Conservation (phyloP, 1,140 invertebrate species). For the Mercenaria mercenaria region DNA sequence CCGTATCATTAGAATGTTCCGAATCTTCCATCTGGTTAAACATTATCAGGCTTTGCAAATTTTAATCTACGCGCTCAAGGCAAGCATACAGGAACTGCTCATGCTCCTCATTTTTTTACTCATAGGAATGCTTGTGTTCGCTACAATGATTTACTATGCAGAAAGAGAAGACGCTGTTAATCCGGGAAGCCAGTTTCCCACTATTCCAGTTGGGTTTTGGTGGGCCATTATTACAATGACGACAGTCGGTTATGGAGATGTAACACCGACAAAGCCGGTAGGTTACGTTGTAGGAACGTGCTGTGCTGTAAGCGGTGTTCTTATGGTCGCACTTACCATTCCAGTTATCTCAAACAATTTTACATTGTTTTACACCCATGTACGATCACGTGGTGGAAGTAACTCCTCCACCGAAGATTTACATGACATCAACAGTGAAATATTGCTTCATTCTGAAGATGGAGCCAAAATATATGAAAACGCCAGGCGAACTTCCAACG, state of each 20-base stretch:
- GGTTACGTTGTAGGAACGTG: slow-evolving; percentile 87
- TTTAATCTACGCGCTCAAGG: slow-evolving; percentile 82
- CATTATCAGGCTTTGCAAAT: slow-evolving; percentile 83
- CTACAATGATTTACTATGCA: slow-evolving; percentile 98
- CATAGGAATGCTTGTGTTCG: slow-evolving; percentile 98
- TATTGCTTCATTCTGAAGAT: slow-evolving; percentile 58
- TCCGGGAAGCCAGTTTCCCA: slow-evolving; percentile 78
- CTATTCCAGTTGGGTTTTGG: slow-evolving; percentile 87
- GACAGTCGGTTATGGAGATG: slow-evolving; percentile 87
- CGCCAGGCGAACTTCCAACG: slow-evolving; percentile 74
- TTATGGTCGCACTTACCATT: slow-evolving; percentile 83
- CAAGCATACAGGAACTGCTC: slow-evolving; percentile 83
- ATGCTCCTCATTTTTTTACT: slow-evolving; percentile 98
- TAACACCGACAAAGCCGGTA: slow-evolving; percentile 77
- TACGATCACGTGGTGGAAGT: slow-evolving; percentile 74
- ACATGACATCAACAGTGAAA: slow-evolving; percentile 49
- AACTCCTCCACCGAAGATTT: slow-evolving; percentile 29
- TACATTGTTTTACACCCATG: slow-evolving; percentile 83
- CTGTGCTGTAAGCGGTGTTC: slow-evolving; percentile 81
- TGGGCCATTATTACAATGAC: slow-evolving; percentile 89
- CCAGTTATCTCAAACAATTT: slow-evolving; percentile 85
- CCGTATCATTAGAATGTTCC: slow-evolving; percentile 83
- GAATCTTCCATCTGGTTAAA: slow-evolving; percentile 83
- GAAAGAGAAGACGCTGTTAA: slow-evolving; percentile 89
- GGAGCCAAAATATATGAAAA: slow-evolving; percentile 64